Evolutionary conservation across 2,888 invertebrate genomes (phyloP).

Genomic region (Clitarchus hookeri): DNA sequence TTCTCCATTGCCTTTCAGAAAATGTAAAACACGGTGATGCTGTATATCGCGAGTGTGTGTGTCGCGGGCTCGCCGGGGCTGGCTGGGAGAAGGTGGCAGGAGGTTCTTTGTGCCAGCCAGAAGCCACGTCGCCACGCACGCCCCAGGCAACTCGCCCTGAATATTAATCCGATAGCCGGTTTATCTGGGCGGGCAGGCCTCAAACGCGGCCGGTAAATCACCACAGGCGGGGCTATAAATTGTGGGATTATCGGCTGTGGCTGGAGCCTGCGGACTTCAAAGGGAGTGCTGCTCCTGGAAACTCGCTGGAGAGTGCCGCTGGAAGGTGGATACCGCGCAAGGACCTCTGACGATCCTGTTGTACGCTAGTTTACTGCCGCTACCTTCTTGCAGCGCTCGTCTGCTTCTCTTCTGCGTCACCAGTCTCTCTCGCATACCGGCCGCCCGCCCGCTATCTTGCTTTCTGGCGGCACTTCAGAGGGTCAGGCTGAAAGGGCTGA

Average conservation of each 20-base stretch:
- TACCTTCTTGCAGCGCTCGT: background rate
- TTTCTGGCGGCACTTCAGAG: too few species aligned
- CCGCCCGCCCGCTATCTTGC: too few species aligned
- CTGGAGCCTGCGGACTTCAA: background rate
- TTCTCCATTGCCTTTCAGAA: too few species aligned
- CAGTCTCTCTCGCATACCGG: too few species aligned
- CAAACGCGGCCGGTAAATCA: constrained; percentile 10
- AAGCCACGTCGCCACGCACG: background rate
- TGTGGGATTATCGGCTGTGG: background rate
- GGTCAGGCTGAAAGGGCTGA: too few species aligned
- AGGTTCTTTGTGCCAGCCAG: too few species aligned
- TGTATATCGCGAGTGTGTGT: too few species aligned
- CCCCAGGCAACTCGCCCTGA: background rate
- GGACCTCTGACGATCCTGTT: background rate
- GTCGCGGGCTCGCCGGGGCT: too few species aligned
- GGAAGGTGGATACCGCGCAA: background rate
- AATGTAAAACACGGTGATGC: too few species aligned
- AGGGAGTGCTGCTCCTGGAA: background rate
- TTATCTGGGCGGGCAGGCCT: background rate
- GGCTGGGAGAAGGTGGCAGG: too few species aligned
- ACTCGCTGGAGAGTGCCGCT: background rate
- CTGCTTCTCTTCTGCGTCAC: too few species aligned
- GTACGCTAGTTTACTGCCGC: background rate
- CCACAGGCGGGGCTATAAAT: background rate
- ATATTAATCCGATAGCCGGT: background rate